Evolutionary conservation across 2,113 vertebrate genomes (phyloP).

Genomic region (Pungitius pungitius): DNA sequence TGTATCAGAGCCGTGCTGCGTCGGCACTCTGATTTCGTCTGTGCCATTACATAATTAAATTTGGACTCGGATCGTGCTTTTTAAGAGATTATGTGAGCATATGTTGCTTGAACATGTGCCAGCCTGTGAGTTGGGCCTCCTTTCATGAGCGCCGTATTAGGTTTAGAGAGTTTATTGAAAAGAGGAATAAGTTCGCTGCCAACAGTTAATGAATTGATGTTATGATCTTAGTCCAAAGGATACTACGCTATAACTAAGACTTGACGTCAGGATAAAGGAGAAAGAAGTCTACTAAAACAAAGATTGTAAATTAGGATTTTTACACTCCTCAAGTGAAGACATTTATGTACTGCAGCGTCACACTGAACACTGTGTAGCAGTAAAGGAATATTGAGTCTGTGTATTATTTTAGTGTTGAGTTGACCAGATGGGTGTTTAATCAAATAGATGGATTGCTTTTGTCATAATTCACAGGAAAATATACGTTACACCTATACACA

Average conservation of each 20-base stretch:
- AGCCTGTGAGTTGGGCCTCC: slow-evolving; percentile 82
- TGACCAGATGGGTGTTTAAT: slow-evolving; percentile 23
- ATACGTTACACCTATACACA: not conserved
- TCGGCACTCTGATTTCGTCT: slow-evolving; percentile 93
- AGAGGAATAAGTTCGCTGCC: slow-evolving; percentile 80
- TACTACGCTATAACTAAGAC: slow-evolving; percentile 79
- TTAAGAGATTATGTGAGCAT: slow-evolving; percentile 98
- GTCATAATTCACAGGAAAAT: slow-evolving; percentile 6
- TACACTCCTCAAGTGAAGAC: slow-evolving; percentile 51
- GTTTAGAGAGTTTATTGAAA: slow-evolving; percentile 83
- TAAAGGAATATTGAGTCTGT: slow-evolving; percentile 3
- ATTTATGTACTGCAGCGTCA: slow-evolving; percentile 62
- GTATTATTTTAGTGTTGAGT: slow-evolving; percentile 9
- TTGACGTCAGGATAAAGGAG: slow-evolving; percentile 70
- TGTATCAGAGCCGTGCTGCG: slow-evolving; percentile 85
- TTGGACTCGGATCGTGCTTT: slow-evolving; percentile 89
- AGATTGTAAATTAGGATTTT: slow-evolving; percentile 72
- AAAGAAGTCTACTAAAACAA: slow-evolving; percentile 61
- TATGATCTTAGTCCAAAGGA: slow-evolving; percentile 82
- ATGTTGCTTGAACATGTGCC: slow-evolving; percentile 93
- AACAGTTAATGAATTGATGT: slow-evolving; percentile 86
- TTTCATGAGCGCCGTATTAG: slow-evolving; percentile 81
- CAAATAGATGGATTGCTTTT: not conserved
- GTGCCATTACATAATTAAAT: slow-evolving; percentile 98
- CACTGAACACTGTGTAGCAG: slow-evolving; percentile 12